phyloP scores from a whole-genome alignment of 2,888 invertebrate genomes.

The Lasioglossum morio region DNA sequence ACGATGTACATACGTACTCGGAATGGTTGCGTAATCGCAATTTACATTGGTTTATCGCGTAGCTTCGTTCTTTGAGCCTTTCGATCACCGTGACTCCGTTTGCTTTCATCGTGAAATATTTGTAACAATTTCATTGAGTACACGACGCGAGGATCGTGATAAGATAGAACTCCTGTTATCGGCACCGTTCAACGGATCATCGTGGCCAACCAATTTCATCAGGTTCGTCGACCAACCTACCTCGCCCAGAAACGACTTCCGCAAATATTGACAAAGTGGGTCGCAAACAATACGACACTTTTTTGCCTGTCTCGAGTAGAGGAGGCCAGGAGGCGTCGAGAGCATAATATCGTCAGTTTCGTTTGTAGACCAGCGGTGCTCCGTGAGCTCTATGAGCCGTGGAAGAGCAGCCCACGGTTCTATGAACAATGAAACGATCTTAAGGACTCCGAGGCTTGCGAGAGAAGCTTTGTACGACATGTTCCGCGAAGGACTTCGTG shows the following conservation, averaged over 20 bases:
- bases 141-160: slow-evolving; percentile 16
- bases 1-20: background rate
- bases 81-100: background rate
- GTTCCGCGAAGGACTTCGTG: slow-evolving; percentile 45
- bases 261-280: slow-evolving; percentile 43
- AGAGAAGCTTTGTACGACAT: slow-evolving; percentile 41
- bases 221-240: slow-evolving; percentile 1
- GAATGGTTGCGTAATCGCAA: background rate
- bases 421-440: slow-evolving; percentile 57
- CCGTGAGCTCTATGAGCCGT: slow-evolving; percentile 42
- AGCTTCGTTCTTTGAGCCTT: background rate
- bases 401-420: slow-evolving; percentile 41
- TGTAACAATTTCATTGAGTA: slow-evolving; percentile 2
- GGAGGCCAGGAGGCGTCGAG: slow-evolving; percentile 24
- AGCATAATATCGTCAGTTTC: slow-evolving; percentile 56
- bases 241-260: slow-evolving; percentile 9
- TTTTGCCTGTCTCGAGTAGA: background rate
- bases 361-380: slow-evolving; percentile 39
- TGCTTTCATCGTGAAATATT: background rate
- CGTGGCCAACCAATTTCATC: background rate
- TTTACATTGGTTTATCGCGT: background rate
- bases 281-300: slow-evolving; percentile 33
- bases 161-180: slow-evolving; percentile 34
- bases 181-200: background rate
- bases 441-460: slow-evolving; percentile 44